Evolutionary conservation across 2,797 vertebrate genomes (phyloP).

Genomic region (Cryptoprocta ferox): DNA sequence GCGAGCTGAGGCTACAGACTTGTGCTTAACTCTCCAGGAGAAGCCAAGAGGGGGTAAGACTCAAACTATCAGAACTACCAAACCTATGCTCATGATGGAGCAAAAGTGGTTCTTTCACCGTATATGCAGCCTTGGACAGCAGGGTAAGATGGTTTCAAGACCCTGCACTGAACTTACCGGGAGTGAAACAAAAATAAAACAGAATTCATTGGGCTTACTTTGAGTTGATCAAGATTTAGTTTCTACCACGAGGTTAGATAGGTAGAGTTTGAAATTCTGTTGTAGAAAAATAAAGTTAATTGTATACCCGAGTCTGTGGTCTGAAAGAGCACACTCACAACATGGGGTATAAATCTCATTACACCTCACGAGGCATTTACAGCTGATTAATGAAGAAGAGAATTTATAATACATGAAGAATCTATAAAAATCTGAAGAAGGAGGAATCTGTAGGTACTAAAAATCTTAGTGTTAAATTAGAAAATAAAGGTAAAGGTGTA

Average conservation of each 20-base stretch:
- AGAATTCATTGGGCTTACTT: not conserved
- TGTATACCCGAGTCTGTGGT: not conserved
- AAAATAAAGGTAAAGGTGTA: not conserved
- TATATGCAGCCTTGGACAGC: not conserved
- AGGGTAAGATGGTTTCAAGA: not conserved
- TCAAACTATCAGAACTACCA: not conserved
- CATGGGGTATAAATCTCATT: not conserved
- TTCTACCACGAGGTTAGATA: not conserved
- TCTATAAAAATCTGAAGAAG: not conserved
- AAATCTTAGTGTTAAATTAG: not conserved
- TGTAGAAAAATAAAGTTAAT: not conserved
- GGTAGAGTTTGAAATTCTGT: not conserved
- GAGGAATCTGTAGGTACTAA: not conserved
- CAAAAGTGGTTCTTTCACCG: not conserved
- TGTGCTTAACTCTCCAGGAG: not conserved
- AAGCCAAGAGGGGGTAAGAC: not conserved
- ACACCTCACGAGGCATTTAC: not conserved
- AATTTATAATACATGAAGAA: slow-evolving; percentile 8
- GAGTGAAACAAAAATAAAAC: not conserved
- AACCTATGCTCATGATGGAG: not conserved
- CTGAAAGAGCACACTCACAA: not conserved
- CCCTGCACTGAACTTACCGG: not conserved
- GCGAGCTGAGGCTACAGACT: not conserved
- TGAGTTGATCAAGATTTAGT: not conserved
- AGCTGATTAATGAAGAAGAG: not conserved